Base-by-base conservation (phyloP, 1,140 invertebrate species). In the Habropoda laboriosa region DNA sequence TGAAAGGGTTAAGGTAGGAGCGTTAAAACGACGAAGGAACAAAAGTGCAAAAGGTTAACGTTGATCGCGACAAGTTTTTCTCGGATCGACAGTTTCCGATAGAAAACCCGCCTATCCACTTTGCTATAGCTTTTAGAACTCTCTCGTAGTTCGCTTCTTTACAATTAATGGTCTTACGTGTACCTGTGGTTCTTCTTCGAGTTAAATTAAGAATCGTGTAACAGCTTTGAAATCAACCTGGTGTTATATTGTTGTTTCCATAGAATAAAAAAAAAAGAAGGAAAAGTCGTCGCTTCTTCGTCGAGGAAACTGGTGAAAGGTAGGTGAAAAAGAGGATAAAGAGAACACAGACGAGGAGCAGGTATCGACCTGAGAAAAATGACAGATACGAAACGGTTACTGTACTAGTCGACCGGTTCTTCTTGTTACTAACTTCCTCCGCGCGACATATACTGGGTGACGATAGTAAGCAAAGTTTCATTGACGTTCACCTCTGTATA, bases 361-460 rank as follows among this genome's bases (percentile, higher is more conserved):
- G 79, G 84, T 81, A 86, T 79, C 82, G 84, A 64, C 32, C 27
- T 51, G 51, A 60, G 79, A 86, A 86, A 86, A 86, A 85, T 86
- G 82, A 86, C 74, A 60, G 79, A 81, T 84, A 85, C 82, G 79
- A 86, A 81, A 71, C 75, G 84, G 74, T 85, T 81, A 81, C 64
- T 79, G 74, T 85, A 81, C 74, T 58, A 82, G 73, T 81, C 79
- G 82, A 86, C 84, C 84, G 84, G 79, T 86, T 86, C 72, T 85
- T 85, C 83, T 85, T 85, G 82, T 85, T 81, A 79, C 70, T 72
- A 58, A 74, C 74, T 85, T 86, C 73, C 82, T 81, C 68, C 42
- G 79, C 61, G 73, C 79, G 72, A 85, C 72, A 73, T 85, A 78
- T 85, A 85, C 79, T 66, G 73, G 81, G 83, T 85, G 81, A 85